Percentiles rank a stretch among this genome's conserved stretches.
phyloP scores from a whole-genome alignment of 2,888 invertebrate genomes.

The Formica aserva region DNA sequence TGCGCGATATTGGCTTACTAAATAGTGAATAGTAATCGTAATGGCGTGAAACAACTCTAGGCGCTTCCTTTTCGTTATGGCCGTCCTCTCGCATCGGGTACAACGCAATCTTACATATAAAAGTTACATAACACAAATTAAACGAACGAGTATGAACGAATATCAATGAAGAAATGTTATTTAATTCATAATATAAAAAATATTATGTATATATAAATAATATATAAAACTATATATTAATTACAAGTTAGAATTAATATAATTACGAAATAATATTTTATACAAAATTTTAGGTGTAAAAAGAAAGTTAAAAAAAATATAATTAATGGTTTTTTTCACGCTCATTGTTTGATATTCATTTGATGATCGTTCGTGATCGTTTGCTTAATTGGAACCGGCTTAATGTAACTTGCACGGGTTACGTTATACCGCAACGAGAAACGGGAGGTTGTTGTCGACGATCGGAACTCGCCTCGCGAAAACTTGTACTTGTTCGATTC shows the following conservation, averaged over 20 bases:
- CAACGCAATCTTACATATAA: background rate
- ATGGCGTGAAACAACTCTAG: constrained; percentile 28
- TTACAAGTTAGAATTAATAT: background rate
- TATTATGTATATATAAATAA: too few species aligned
- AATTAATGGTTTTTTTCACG: background rate
- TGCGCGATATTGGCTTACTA: constrained; percentile 32
- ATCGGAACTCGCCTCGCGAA: background rate
- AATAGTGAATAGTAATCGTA: constrained; percentile 41
- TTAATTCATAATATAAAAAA: background rate
- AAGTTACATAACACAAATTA: background rate
- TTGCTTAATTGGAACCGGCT: background rate
- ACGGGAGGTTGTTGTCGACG: background rate
- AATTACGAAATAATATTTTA: background rate
- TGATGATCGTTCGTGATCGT: background rate
- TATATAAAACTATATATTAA: background rate
- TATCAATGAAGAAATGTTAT: background rate
- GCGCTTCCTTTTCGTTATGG: constrained; percentile 67
- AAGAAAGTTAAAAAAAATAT: background rate
- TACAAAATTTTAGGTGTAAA: background rate
- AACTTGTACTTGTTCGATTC: constrained; percentile 2
- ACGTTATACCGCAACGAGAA: background rate
- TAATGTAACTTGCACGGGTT: background rate
- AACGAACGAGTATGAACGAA: background rate
- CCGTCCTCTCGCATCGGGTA: constrained; percentile 44
- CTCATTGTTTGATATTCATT: background rate